Conservation (phyloP, 2,797 vertebrate genomes). For the Oreonectes daqikongensis region DNA sequence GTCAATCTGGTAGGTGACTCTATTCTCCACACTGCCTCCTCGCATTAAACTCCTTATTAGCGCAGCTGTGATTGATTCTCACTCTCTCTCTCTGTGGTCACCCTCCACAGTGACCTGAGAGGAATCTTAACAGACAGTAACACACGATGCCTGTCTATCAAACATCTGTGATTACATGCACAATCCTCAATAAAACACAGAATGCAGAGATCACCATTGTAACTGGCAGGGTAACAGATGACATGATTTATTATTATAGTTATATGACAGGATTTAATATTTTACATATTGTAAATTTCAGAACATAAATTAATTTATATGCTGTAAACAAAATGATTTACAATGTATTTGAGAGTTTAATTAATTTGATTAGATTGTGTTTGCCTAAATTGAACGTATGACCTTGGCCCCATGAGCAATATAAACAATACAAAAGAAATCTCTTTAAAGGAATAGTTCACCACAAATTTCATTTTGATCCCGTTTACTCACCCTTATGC, state of each 20-base stretch:
- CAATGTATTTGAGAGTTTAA: no score
- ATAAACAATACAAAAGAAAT: no score
- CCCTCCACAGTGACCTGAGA: slow-evolving; percentile 30
- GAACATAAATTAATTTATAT: neutral
- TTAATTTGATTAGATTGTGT: no score
- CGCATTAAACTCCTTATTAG: slow-evolving; percentile 68
- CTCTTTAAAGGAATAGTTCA: no score
- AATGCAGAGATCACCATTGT: slow-evolving; percentile 3
- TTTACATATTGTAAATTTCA: neutral
- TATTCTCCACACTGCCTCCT: slow-evolving; percentile 72
- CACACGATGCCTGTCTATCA: slow-evolving; percentile 28
- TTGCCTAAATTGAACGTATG: no score
- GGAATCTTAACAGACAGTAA: neutral
- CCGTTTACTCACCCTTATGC: no score
- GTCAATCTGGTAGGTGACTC: slow-evolving; percentile 68
- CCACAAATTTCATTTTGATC: no score
- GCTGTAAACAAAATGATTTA: no score
- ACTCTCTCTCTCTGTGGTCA: slow-evolving; percentile 18
- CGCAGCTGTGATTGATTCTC: slow-evolving; percentile 52
- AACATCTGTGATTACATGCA: slow-evolving; percentile 41
- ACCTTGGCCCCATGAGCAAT: no score
- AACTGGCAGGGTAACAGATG: neutral
- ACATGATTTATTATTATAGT: neutral
- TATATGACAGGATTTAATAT: neutral
- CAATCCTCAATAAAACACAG: neutral